Percentiles rank a stretch among this genome's conserved stretches.
These are phyloP conservation scores for Drosophila engyochracea DNA, from an alignment of 2,888 invertebrate genomes.

Conservation along the genomic window DNA sequence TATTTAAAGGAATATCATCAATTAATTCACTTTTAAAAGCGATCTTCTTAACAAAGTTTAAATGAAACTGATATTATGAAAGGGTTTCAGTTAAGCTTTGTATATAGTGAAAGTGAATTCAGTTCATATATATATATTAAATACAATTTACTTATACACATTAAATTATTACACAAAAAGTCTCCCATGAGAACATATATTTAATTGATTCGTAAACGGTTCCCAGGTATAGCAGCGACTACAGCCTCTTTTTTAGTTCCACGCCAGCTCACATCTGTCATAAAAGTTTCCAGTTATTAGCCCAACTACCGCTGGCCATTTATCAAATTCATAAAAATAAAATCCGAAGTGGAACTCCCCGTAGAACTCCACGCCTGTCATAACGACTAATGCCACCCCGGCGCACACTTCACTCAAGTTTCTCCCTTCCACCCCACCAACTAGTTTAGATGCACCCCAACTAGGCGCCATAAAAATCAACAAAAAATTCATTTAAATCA, in stretches of 20 bases:
- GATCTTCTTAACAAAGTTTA: not conserved
- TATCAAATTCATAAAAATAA: constrained; percentile 77
- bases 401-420: constrained; percentile 61
- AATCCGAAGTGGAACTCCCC: constrained; percentile 25
- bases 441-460: constrained; percentile 19
- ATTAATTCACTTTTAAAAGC: not conserved
- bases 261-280: constrained; percentile 46
- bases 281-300: constrained; percentile 67
- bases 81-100: not conserved
- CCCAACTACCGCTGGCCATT: constrained; percentile 63
- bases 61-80: not conserved
- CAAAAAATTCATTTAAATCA: constrained; percentile 79
- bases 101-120: not conserved
- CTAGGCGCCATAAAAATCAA: constrained; percentile 78
- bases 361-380: constrained; percentile 46
- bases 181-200: constrained; percentile 30
- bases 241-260: constrained; percentile 8
- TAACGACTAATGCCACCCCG: constrained; percentile 61
- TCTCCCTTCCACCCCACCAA: constrained; percentile 13
- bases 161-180: not conserved
- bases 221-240: constrained; percentile 34
- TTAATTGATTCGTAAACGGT: constrained; percentile 37
- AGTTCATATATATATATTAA: too few species aligned
- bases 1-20: too few species aligned
- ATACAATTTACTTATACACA: not conserved